Evolutionary conservation across 1,140 invertebrate species (phyloP), one percentile per base, ranked within the genome.

Genomic region (Planococcus citri): DNA sequence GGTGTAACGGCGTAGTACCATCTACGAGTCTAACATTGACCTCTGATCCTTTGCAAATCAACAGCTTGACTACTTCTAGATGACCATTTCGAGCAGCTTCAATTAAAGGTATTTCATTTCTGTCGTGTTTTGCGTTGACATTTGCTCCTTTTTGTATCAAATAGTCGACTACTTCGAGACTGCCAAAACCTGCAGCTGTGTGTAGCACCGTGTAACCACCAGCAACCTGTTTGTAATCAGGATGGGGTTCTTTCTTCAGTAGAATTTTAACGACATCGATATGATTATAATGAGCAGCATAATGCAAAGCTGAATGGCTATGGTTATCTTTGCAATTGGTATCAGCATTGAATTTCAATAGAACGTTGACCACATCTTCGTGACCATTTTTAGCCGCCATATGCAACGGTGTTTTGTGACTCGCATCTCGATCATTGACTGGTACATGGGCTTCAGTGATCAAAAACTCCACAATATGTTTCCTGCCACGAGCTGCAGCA

Each of bases 381-480:
- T 98, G 96, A 6, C 96, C 96, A 84, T 99, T 99, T 83, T 97
- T 97, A 61, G 97, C 96, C 74, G 89, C 86, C 25, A 93, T 90
- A 78, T 98, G 93, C 20, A 96, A 94, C 1, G 92, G 95, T 20
- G 97, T 95, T 72, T 73, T 14, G 22, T 73, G 20, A 27, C 24
- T n/a, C 12, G 69, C 25, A 0, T 72, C 71, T 1, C 72, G 68
- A 10, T 71, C 67, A n/a, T n/a, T n/a, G n/a, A n/a, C n/a, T n/a
- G n/a, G n/a, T n/a, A n/a, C n/a, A n/a, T n/a, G n/a, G n/a, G n/a
- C n/a, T n/a, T n/a, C n/a, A n/a, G 27, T 27, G 68, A 74, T 27
- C 20, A 74, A 51, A 67, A 70, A 6, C 14, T 71, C 25, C 3
- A 73, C 60, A 27, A 72, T 71, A 25, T 70, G 69, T 33, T 68